Evolutionary conservation across 2,888 invertebrate species (phyloP), one percentile per base, ranked within the genome.

Genomic region (Linnaemya tessellans): DNA sequence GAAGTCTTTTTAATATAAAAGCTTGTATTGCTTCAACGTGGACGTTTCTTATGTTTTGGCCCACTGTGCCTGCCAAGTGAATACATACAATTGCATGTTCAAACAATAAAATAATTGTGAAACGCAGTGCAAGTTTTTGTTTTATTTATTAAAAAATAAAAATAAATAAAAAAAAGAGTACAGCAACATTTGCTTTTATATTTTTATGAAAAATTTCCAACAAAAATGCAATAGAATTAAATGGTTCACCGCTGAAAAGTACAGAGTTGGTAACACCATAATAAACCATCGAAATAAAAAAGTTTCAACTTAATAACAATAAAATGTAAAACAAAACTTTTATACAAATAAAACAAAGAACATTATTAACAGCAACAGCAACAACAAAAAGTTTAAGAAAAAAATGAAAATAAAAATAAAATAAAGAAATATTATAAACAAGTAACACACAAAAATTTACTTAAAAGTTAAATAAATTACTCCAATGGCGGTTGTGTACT

Each of bases 381-480:
- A 49, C 8, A 60, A 54, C 25, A 38, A 30, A 73, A 75, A 51
- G 10, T 41, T 18, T 13, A 65, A 46, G 5, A 56, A 65, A 20
- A 15, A 5, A 65, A 60, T 4, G 15, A 49, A n/a, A 35, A 35
- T 18, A 35, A 71, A 71, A 30, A 46, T 20, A 13, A 62, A 5
- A 30, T 30, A 30, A 30, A 30, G 5, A 5, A 30, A 30, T 30
- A 3, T 30, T 30, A 30, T 30, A 30, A 30, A 30, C 5, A 30
- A 30, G 3, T 30, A 30, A 30, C 2, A 30, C 30, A 30, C 30
- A 30, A 30, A 25, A 80, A 73, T 46, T 46, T 73, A 80, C 73
- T 73, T 73, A 65, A 65, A 80, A 73, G 22, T 73, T 80, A 60
- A 74, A 67, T 35, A 73, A 80, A 73, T 67, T 67, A 56, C 18